Evolutionary conservation across 2,888 invertebrate genomes (phyloP).

Genomic region (Augochlorella aurata): DNA sequence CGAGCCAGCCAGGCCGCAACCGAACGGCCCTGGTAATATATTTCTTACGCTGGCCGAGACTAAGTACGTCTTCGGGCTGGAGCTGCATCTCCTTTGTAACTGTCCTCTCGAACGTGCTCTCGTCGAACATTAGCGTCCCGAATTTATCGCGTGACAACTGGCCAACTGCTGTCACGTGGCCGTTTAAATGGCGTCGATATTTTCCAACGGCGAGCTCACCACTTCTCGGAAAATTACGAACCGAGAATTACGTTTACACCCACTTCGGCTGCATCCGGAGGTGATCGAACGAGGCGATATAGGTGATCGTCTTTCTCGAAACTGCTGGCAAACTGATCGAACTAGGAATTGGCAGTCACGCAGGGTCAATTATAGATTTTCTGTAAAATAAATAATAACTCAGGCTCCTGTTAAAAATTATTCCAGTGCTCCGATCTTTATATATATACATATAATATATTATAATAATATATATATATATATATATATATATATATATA

Average conservation of each 20-base stretch:
- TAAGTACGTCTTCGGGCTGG: slow-evolving; percentile 40
- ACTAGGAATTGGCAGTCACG: too few species aligned
- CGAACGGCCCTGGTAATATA: slow-evolving; percentile 37
- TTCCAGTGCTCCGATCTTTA: too few species aligned
- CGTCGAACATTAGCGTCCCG: slow-evolving; percentile 20
- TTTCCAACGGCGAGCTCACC: not conserved
- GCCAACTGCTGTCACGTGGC: not conserved
- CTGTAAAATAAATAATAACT: too few species aligned
- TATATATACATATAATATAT: too few species aligned
- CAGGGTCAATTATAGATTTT: too few species aligned
- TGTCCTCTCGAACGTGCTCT: slow-evolving; percentile 35
- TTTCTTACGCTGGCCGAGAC: slow-evolving; percentile 43
- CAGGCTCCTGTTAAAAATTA: too few species aligned
- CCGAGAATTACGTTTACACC: not conserved
- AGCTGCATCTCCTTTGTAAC: slow-evolving; percentile 44
- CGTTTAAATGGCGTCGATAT: slow-evolving; percentile 24
- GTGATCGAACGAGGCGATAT: too few species aligned
- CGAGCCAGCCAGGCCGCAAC: slow-evolving; percentile 5
- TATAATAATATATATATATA: too few species aligned
- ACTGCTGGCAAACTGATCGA: too few species aligned
- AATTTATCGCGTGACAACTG: slow-evolving; percentile 39
- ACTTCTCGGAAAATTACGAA: not conserved
- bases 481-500: too few species aligned
- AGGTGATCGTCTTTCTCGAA: too few species aligned
- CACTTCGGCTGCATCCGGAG: not conserved